Evolutionary conservation across 2,113 vertebrate species (phyloP).

Genomic region (Dromas ardeola): DNA sequence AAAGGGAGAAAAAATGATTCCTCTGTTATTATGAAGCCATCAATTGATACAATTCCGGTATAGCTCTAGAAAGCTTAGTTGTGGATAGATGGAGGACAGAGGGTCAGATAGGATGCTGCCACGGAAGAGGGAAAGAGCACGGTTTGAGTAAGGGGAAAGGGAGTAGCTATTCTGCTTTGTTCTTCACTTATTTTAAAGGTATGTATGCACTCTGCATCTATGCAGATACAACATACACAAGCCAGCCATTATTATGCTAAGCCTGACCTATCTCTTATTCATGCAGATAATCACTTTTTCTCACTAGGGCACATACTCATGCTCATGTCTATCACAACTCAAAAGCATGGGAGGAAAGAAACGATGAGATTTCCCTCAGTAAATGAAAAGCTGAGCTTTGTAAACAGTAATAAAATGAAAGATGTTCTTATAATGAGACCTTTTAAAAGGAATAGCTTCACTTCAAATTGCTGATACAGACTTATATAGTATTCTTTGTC

Average conservation of each 20-base stretch:
- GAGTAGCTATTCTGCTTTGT: neutral
- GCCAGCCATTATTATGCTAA: neutral
- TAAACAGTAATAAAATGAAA: neutral
- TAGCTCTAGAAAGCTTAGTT: neutral
- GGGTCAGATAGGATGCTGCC: neutral
- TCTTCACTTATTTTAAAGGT: neutral
- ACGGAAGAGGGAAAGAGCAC: neutral
- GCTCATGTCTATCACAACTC: neutral
- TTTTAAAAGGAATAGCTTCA: neutral
- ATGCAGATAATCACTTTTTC: neutral
- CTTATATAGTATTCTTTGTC: neutral
- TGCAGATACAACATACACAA: neutral
- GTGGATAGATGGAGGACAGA: neutral
- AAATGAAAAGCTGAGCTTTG: neutral
- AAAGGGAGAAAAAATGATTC: neutral
- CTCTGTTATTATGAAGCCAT: neutral
- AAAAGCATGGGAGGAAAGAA: neutral
- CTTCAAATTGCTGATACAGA: neutral
- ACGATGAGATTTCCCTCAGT: fast-evolving
- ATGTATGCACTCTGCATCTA: neutral
- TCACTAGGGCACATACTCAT: neutral
- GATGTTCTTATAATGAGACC: neutral
- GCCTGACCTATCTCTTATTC: neutral
- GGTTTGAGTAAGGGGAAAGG: neutral
- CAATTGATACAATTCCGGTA: neutral